phyloP scores from a whole-genome alignment of 2,797 vertebrate species.

The Tadarida brasiliensis region DNA sequence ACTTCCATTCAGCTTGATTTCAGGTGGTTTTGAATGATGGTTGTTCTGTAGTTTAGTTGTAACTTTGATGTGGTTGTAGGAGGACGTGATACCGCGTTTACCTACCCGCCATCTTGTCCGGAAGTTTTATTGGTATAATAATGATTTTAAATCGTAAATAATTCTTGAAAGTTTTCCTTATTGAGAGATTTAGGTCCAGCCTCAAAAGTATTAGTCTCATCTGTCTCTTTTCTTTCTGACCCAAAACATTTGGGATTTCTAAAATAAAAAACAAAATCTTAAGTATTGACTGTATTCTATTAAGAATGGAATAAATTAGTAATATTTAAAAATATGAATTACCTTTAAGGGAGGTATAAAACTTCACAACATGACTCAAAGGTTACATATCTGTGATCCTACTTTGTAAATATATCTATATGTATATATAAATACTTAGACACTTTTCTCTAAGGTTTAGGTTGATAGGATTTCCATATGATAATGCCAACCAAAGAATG shows the following conservation, averaged over 20 bases:
- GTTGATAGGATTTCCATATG: background rate
- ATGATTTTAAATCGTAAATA: constrained; percentile 31
- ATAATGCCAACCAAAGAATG: background rate
- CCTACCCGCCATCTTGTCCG: too few relatives aligned
- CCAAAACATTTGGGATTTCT: constrained; percentile 4
- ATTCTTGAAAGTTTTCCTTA: background rate
- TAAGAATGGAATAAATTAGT: constrained; percentile 16
- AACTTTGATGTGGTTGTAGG: too few relatives aligned
- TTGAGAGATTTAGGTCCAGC: constrained; percentile 36
- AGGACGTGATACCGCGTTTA: too few relatives aligned
- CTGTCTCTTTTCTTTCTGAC: constrained; percentile 27
- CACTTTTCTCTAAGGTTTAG: background rate
- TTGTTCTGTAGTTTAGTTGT: too few relatives aligned
- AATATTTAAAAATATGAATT: constrained; percentile 2
- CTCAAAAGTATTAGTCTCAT: background rate
- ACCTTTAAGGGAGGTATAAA: background rate
- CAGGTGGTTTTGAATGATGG: too few relatives aligned
- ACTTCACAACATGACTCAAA: background rate
- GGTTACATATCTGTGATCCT: background rate
- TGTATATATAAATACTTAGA: background rate
- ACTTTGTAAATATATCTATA: background rate
- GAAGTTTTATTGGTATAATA: too few relatives aligned
- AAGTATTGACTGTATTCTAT: background rate
- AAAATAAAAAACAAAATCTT: background rate
- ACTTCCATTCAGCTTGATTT: too few relatives aligned